These are phyloP conservation scores for Protosalanx chinensis DNA, from an alignment of 2,797 vertebrate genomes.

Conservation along the genomic window DNA sequence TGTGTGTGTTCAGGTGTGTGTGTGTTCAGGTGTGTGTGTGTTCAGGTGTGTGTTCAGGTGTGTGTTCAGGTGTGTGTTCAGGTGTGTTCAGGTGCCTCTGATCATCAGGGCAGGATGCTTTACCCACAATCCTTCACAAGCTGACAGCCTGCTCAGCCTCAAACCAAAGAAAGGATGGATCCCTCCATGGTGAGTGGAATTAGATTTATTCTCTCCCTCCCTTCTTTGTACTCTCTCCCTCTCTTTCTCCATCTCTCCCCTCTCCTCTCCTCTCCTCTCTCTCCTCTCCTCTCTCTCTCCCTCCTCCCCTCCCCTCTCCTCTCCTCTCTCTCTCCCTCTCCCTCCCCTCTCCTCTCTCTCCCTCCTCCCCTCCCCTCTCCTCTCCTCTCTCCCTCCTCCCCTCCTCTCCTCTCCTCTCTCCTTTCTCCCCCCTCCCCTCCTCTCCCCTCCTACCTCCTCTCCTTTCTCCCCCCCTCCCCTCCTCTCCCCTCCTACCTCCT, in stretches of 20 bases:
- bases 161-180: slow-evolving; percentile 32
- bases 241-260: not conserved
- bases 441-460: not conserved
- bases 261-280: not conserved
- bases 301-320: not conserved
- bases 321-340: too few relatives aligned
- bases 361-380: too few relatives aligned
- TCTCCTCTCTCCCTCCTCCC: too few relatives aligned
- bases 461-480: too few relatives aligned
- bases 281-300: slow-evolving; percentile 18
- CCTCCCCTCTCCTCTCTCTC: too few relatives aligned
- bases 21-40: too few relatives aligned
- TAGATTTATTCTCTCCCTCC: slow-evolving; percentile 6
- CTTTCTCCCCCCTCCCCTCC: slow-evolving; percentile 11
- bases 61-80: too few relatives aligned
- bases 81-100: too few relatives aligned
- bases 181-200: slow-evolving; percentile 10
- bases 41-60: too few relatives aligned
- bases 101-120: slow-evolving; percentile 38
- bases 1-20: too few relatives aligned
- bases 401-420: slow-evolving; percentile 11
- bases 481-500: too few relatives aligned
- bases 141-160: slow-evolving; percentile 44
- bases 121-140: slow-evolving; percentile 45
- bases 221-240: not conserved